Percentiles rank a stretch among this genome's conserved stretches.
phyloP scores from a whole-genome alignment of 2,113 vertebrate species.

The Malurus cyaneus region DNA sequence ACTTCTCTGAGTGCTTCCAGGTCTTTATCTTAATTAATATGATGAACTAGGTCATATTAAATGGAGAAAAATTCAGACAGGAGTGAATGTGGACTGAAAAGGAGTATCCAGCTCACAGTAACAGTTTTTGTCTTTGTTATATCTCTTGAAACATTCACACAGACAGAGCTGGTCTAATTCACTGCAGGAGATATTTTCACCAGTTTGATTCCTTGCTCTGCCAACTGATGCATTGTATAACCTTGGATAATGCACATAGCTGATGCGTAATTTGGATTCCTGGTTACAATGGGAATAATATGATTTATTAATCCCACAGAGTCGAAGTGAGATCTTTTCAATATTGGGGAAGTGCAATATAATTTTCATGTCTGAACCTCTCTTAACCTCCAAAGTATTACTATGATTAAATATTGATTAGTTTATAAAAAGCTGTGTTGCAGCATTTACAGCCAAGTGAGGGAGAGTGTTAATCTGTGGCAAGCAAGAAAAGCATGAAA shows the following conservation, averaged over 20 bases:
- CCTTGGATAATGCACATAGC: not conserved
- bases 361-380: slow-evolving; percentile 40
- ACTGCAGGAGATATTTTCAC: not conserved
- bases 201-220: not conserved
- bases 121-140: not conserved
- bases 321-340: not conserved
- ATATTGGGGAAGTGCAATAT: not conserved
- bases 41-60: not conserved
- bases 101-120: not conserved
- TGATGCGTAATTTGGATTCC: not conserved
- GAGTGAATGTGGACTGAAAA: not conserved
- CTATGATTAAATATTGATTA: slow-evolving; percentile 63
- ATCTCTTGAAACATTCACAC: not conserved
- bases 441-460: not conserved
- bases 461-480: not conserved
- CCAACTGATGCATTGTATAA: not conserved
- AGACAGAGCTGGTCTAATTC: not conserved
- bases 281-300: not conserved
- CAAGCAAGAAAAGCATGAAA: slow-evolving; percentile 7
- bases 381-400: slow-evolving; percentile 56
- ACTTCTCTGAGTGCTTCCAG: not conserved
- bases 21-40: not conserved
- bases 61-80: not conserved
- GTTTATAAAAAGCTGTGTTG: slow-evolving; percentile 39
- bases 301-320: slow-evolving; percentile 29